These are phyloP conservation scores for Saguinus imperator DNA, from an alignment of 2,113 vertebrate genomes.

Conservation along the genomic window DNA sequence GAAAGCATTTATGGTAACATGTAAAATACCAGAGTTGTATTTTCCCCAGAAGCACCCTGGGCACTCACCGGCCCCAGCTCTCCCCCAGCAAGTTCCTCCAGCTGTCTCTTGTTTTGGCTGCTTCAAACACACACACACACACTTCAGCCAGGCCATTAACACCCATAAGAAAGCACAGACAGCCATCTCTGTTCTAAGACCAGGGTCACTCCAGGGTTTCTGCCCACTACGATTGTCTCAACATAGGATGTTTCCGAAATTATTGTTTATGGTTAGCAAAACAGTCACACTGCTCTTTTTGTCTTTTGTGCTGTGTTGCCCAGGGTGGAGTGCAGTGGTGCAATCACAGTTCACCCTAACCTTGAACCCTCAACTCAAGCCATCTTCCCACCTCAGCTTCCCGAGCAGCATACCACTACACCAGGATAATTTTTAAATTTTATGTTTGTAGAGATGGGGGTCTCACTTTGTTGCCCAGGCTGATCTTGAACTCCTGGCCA, in stretches of 20 bases:
- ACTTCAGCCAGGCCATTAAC: not conserved
- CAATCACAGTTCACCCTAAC: too few species aligned
- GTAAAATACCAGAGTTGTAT: not conserved
- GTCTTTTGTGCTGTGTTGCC: too few species aligned
- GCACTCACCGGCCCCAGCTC: not conserved
- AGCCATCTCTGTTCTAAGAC: not conserved
- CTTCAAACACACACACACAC: not conserved
- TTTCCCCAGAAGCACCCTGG: not conserved
- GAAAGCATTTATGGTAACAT: not conserved
- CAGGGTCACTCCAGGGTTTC: not conserved
- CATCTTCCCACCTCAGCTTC: too few species aligned
- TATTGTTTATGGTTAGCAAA: not conserved
- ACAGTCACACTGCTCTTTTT: not conserved
- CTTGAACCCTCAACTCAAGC: too few species aligned
- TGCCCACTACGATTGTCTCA: not conserved
- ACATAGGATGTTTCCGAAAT: not conserved
- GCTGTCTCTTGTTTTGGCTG: not conserved
- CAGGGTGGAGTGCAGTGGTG: too few species aligned
- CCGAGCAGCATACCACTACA: too few species aligned
- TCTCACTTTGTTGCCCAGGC: too few species aligned
- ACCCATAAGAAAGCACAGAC: accelerated
- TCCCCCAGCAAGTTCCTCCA: not conserved
- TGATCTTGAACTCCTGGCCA: too few species aligned
- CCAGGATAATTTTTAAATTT: too few species aligned
- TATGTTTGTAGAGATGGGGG: too few species aligned